Conservation (phyloP, 1,140 invertebrate species). For the Akabosia matsudoensis region DNA sequence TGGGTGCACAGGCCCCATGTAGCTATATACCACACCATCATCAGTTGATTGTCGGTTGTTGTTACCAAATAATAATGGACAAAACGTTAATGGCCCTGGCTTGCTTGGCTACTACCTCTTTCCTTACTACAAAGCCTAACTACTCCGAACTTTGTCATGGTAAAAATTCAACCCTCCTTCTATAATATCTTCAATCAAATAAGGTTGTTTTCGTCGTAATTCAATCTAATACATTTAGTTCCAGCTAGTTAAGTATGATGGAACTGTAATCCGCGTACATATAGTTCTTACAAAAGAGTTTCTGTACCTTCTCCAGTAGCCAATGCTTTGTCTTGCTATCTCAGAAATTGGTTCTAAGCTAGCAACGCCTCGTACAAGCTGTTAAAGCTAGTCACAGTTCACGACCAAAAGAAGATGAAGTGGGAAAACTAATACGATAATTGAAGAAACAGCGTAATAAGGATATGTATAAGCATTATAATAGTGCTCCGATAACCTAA, state of each 20-base stretch:
- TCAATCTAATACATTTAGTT: no score
- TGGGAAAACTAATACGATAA: neutral
- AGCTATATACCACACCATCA: neutral
- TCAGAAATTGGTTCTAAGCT: no score
- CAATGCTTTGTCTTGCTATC: no score
- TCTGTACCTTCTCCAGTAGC: no score
- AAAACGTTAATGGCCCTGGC: neutral
- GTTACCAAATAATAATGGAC: conserved; percentile 13
- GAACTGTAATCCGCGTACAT: no score
- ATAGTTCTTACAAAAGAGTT: no score
- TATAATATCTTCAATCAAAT: no score
- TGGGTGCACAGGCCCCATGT: neutral
- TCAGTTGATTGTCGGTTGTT: conserved; percentile 16
- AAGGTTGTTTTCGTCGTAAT: no score
- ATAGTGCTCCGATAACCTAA: neutral
- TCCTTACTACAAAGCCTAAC: neutral
- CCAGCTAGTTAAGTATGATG: no score
- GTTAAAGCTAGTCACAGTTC: no score
- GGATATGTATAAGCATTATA: neutral
- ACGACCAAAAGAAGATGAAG: neutral
- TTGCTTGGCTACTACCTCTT: neutral
- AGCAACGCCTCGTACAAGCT: no score
- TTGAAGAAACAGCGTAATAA: neutral
- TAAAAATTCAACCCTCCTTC: no score
- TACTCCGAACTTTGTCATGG: neutral